These are phyloP conservation scores for Temnopleurus reevesii DNA, from an alignment of 53 echinoderm and acorn worm genomes.

Conservation along the genomic window DNA sequence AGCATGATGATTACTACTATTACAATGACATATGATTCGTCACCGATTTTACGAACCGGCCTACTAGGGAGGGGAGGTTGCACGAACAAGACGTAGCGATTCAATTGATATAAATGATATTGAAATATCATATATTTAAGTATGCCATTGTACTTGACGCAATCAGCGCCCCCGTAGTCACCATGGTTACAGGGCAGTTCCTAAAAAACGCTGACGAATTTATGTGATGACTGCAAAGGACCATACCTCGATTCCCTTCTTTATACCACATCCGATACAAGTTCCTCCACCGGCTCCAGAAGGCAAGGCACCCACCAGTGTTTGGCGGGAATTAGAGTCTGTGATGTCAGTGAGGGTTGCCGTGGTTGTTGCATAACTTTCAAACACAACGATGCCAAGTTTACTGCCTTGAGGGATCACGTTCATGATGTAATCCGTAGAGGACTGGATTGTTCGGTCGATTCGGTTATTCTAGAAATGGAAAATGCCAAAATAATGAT, in stretches of 20 bases:
- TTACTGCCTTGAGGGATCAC: background rate
- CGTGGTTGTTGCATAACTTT: background rate
- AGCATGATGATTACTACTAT: too few species aligned
- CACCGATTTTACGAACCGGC: too few species aligned
- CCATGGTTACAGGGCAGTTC: too few species aligned
- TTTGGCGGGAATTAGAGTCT: background rate
- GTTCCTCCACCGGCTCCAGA: background rate
- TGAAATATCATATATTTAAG: background rate
- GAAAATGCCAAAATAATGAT: background rate
- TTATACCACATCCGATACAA: conserved; percentile 25
- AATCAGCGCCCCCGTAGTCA: too few species aligned
- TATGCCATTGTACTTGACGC: too few species aligned
- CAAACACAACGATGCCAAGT: conserved; percentile 38
- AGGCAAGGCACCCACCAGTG: conserved; percentile 3
- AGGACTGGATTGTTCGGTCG: background rate
- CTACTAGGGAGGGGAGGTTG: background rate
- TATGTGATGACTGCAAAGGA: background rate
- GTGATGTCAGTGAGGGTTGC: background rate
- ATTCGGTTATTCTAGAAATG: background rate
- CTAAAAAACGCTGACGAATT: too few species aligned
- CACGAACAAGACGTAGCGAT: background rate
- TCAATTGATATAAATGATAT: background rate
- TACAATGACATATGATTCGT: too few species aligned
- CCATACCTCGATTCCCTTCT: background rate
- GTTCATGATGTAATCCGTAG: conserved; percentile 18